Evolutionary conservation across 2,797 vertebrate genomes (phyloP).

Genomic region (Dryobates pubescens): DNA sequence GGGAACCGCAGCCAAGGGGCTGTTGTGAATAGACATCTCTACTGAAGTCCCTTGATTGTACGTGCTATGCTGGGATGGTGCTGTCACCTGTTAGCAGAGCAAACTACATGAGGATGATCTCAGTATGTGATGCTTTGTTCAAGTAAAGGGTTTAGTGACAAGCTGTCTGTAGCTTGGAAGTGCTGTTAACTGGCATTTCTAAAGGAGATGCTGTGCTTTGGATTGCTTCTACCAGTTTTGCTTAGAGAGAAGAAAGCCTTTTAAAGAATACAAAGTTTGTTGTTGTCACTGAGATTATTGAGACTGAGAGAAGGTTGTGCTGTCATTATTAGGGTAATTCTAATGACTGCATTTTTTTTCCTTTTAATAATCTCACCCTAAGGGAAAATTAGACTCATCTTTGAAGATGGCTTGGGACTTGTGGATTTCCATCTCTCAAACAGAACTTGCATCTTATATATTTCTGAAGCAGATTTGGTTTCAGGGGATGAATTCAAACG

Average conservation of each 20-base stretch:
- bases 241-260: neutral
- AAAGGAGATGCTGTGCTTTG: neutral
- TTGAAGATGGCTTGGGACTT: slow-evolving; percentile 84
- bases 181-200: neutral
- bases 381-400: slow-evolving; percentile 83
- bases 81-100: neutral
- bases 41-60: neutral
- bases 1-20: neutral
- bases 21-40: neutral
- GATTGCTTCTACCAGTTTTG: neutral
- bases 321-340: neutral
- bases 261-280: neutral
- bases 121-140: neutral
- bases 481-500: slow-evolving; percentile 86
- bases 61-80: neutral
- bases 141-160: neutral
- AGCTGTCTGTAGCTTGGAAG: neutral
- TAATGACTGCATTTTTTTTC: neutral
- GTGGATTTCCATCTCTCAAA: slow-evolving; percentile 90
- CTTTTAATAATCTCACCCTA: slow-evolving; percentile 2
- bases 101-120: neutral
- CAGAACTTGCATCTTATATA: slow-evolving; percentile 85
- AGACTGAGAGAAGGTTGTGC: neutral
- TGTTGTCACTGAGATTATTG: neutral
- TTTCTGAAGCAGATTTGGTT: slow-evolving; percentile 89